Evolutionary conservation across 2,797 vertebrate genomes (phyloP), one percentile per base, ranked within the genome.

Genomic region (Agapornis canus): DNA sequence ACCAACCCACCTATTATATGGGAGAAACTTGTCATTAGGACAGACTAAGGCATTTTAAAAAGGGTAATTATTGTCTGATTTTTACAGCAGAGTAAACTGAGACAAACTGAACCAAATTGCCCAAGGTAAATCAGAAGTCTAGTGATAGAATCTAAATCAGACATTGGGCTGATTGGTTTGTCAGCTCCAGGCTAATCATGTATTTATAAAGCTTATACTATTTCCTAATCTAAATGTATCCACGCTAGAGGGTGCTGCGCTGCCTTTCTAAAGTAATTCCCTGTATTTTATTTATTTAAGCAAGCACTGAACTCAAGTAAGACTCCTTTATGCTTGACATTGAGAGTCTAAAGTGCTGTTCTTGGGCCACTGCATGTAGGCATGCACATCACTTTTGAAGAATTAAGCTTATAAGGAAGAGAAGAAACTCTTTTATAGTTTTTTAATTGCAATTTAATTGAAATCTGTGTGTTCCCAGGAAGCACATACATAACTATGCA

Each of bases 221-320:
- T 60, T 88, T 52, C 25, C 65, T 64, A 35, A 88, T 22, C 31
- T 20, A 83, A 76, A 60, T n/a, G 11, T 56, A 18, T 68, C 40
- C 82, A 90, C 83, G 2, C 95, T 96, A 94, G 95, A 91, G 95
- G 95, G 95, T 93, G 94, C 94, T 93, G 54, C 77, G 72, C 61
- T 75, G 73, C 92, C 93, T 94, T 88, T 61, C 39, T 68, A 47
- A 86, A 61, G 16, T 59, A 45, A 66, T 71, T 95, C 88, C 18
- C 37, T 51, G 7, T 66, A 60, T 68, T 92, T 54, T 3, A 18
- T 69, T 77, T 81, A 39, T 73, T 81, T 71, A 61, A 78, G 25
- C 12, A 63, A 86, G 32, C 11, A 29, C 7, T 68, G 35, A 70
- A 51, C 23, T 39, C 2, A 35, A 18, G 6, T 20, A 63, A 73